These are phyloP conservation scores for Hapalemur alaotrensis DNA, from an alignment of 2,797 vertebrate species.

Conservation along the genomic window DNA sequence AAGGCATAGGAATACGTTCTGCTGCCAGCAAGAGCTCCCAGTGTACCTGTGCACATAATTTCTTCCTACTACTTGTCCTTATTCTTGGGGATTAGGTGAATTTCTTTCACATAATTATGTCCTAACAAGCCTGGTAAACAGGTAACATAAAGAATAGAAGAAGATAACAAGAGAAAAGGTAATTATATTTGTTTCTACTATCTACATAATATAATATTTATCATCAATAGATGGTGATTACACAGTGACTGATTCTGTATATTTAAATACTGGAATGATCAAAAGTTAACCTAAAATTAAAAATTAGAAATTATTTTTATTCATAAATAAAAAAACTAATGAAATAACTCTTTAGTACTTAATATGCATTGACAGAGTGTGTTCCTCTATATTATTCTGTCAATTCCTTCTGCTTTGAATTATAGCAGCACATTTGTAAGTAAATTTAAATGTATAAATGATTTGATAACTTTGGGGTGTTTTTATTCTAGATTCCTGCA, in stretches of 20 bases:
- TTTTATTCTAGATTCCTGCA: background rate
- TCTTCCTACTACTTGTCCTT: background rate
- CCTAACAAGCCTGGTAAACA: background rate
- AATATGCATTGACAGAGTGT: background rate
- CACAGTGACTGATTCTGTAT: background rate
- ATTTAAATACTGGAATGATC: background rate
- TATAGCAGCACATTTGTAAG: background rate
- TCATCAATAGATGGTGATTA: background rate
- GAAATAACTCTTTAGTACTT: background rate
- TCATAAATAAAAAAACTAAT: background rate
- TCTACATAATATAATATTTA: background rate
- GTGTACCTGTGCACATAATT: background rate
- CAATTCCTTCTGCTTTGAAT: background rate
- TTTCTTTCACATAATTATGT: background rate
- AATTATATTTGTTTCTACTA: background rate
- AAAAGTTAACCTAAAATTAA: background rate
- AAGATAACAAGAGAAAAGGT: background rate
- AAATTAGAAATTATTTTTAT: background rate
- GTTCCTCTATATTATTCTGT: background rate
- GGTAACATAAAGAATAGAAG: background rate
- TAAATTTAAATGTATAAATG: background rate
- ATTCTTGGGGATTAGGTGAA: background rate
- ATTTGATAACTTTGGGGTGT: background rate
- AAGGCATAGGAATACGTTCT: background rate
- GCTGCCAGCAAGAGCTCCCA: background rate